Percentiles rank a stretch among this genome's conserved stretches.
Conservation (phyloP, 2,113 vertebrate genomes). For the Otus sunia region DNA sequence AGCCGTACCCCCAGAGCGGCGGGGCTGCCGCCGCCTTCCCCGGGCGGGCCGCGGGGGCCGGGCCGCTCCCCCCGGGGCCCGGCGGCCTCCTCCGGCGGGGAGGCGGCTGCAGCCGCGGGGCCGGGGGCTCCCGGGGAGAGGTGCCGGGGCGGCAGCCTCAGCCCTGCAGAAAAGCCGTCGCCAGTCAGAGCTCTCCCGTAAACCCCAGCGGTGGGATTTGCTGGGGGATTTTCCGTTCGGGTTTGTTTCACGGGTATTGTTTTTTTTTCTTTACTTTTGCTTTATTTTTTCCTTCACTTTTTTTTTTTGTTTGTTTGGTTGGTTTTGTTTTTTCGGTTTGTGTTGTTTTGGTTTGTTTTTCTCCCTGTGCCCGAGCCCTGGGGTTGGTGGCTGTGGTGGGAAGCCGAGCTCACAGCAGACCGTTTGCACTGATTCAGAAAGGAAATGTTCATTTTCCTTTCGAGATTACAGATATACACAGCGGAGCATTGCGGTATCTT, state of each 20-base stretch:
- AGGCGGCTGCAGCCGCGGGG: background rate
- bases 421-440: slow-evolving; percentile 18
- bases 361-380: no score
- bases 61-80: no score
- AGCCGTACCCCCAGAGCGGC: background rate
- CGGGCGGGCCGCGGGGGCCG: background rate
- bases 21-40: background rate
- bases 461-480: slow-evolving; percentile 10
- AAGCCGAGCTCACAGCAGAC: background rate
- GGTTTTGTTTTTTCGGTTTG: background rate
- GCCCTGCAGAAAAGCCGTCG: background rate
- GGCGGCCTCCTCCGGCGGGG: background rate
- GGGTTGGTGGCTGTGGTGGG: background rate
- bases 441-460: slow-evolving; percentile 47
- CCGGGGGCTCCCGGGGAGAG: background rate
- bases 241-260: background rate
- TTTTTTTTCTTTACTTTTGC: background rate
- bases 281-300: background rate
- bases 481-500: background rate
- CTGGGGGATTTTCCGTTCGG: background rate
- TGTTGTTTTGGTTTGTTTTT: background rate
- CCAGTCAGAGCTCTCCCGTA: background rate
- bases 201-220: background rate
- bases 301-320: no score
- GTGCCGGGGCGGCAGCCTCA: background rate